A percentile compares a stretch with the other conserved stretches of the same genome.
Conservation (phyloP, 2,797 vertebrate genomes). For the Anabas testudineus region DNA sequence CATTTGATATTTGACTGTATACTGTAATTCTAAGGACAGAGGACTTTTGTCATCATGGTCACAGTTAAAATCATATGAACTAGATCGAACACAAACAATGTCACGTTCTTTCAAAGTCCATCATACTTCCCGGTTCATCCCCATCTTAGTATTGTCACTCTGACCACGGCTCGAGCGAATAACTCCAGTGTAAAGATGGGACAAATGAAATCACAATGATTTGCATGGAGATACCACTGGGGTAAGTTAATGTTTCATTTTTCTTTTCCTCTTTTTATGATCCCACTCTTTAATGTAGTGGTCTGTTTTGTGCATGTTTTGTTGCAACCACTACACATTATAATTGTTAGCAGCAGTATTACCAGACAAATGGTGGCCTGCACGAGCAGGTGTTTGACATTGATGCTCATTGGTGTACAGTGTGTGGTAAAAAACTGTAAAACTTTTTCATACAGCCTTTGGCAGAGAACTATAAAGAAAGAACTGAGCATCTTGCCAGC, state of each 20-base stretch:
- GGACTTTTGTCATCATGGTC: no score
- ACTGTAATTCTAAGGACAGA: no score
- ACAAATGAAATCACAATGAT: constrained; percentile 6
- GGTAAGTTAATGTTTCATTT: not conserved
- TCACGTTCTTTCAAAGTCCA: no score
- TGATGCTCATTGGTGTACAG: constrained; percentile 31
- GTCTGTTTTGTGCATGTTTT: constrained; percentile 16
- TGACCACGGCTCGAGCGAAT: no score
- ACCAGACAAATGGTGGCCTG: constrained; percentile 31
- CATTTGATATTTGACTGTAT: no score
- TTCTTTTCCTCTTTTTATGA: not conserved
- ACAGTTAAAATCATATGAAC: no score
- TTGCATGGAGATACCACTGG: constrained; percentile 2
- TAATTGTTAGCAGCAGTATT: constrained; percentile 49
- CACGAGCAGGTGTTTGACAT: constrained; percentile 67
- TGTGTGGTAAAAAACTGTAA: constrained; percentile 55
- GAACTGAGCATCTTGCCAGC: constrained; percentile 58
- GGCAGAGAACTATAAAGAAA: constrained; percentile 52
- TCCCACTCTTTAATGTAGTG: constrained; percentile 9
- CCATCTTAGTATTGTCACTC: not conserved
- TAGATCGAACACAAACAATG: no score
- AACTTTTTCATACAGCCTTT: constrained; percentile 48
- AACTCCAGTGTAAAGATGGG: not conserved
- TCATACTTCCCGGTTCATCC: not conserved
- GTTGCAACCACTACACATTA: constrained; percentile 5